Conservation (phyloP, 2,797 vertebrate genomes). For the Sandelia bainsii region DNA sequence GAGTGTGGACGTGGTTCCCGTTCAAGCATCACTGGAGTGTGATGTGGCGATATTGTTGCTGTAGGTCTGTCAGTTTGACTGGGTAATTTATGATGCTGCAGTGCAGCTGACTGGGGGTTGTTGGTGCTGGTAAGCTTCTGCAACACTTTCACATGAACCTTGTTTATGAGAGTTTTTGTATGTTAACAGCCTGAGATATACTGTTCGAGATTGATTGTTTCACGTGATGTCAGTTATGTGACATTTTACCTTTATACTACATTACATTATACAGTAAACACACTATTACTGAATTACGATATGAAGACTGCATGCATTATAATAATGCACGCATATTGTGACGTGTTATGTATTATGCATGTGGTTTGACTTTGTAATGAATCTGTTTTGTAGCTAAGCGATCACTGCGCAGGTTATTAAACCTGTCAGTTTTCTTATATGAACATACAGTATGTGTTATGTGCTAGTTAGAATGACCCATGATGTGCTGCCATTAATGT, state of each 20-base stretch:
- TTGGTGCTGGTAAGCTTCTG: constrained; percentile 45
- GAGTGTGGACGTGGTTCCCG: constrained; percentile 1
- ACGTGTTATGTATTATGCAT: constrained; percentile 1
- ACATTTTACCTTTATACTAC: not conserved
- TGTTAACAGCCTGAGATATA: not conserved
- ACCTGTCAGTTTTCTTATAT: not conserved
- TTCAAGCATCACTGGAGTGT: constrained; percentile 20
- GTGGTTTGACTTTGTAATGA: constrained; percentile 10
- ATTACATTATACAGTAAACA: not conserved
- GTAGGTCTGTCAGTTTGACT: constrained; percentile 18
- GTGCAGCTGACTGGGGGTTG: constrained; percentile 54
- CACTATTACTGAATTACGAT: constrained; percentile 3
- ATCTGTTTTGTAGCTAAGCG: not conserved
- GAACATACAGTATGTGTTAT: not conserved
- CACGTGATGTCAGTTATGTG: not conserved
- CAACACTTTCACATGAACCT: constrained; percentile 25
- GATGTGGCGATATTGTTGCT: constrained; percentile 29
- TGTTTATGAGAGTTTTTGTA: not conserved
- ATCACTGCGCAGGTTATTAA: not conserved
- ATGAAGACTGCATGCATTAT: not conserved
- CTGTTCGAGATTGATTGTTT: not conserved
- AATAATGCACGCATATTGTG: not conserved
- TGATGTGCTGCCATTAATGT: not conserved
- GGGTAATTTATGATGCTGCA: constrained; percentile 71
- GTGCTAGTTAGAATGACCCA: not conserved